Conservation (phyloP, 2,113 vertebrate genomes). For the Capreolus pygargus region DNA sequence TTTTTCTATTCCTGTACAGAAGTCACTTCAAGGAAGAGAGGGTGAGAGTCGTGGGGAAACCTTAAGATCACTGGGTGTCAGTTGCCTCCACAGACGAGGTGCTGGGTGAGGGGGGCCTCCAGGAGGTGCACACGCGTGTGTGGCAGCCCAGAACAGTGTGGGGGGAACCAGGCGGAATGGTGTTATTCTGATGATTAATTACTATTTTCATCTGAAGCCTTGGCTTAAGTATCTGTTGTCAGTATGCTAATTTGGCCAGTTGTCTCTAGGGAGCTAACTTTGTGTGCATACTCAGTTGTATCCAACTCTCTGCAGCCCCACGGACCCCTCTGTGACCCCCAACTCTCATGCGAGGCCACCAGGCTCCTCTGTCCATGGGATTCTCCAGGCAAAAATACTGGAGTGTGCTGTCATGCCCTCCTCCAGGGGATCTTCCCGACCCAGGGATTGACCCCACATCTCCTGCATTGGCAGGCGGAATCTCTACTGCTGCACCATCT, state of each 20-base stretch:
- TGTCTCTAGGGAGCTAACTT: conserved; percentile 19
- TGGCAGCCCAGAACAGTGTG: not conserved
- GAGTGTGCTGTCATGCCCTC: not conserved
- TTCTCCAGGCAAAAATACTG: not conserved
- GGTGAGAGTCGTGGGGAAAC: not conserved
- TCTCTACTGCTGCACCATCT: not conserved
- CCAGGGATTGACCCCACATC: fast-evolving
- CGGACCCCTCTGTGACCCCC: not conserved
- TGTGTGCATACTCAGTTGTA: not conserved
- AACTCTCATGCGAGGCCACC: not conserved
- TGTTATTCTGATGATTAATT: conserved; percentile 72
- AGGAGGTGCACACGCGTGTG: not conserved
- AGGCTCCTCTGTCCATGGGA: not conserved
- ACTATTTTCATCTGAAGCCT: conserved; percentile 72
- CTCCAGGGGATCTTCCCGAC: not conserved
- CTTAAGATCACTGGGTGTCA: not conserved
- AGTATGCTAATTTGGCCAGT: conserved; percentile 64
- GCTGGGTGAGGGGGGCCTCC: not conserved
- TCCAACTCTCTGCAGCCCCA: not conserved
- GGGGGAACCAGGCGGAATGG: conserved; percentile 34
- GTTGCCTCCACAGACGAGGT: not conserved
- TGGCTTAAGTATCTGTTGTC: conserved; percentile 73
- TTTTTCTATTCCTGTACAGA: not conserved
- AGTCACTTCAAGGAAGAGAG: not conserved
- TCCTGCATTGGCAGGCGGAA: not conserved